Percentiles rank a stretch among this genome's conserved stretches.
Conservation (phyloP, 2,888 invertebrate genomes). For the Euplagia quadripunctaria region DNA sequence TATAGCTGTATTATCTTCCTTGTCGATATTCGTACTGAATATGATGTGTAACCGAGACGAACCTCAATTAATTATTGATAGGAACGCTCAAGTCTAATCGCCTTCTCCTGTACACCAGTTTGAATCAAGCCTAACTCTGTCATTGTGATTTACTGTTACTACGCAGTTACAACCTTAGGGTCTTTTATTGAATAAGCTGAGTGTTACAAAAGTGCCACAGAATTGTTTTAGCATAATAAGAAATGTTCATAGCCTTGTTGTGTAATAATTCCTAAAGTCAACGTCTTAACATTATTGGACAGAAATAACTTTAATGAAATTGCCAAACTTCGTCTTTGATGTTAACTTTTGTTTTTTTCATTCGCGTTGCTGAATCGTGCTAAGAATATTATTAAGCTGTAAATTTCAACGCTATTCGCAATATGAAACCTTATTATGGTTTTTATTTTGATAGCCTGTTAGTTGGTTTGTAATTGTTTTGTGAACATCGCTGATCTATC, state of each 20-base stretch:
- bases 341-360: constrained; percentile 37
- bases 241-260: constrained; percentile 37
- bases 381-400: constrained; percentile 20
- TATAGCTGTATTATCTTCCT: too few relatives aligned
- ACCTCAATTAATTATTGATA: not conserved
- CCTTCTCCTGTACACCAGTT: not conserved
- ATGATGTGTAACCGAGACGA: not conserved
- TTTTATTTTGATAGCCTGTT: not conserved
- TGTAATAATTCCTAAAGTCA: constrained; percentile 33
- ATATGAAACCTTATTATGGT: not conserved
- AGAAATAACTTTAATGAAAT: constrained; percentile 39
- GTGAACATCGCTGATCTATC: too few relatives aligned
- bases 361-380: constrained; percentile 15
- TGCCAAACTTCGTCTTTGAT: constrained; percentile 39
- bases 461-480: too few relatives aligned
- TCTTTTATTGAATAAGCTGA: constrained; percentile 10
- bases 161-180: constrained; percentile 5
- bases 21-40: not conserved
- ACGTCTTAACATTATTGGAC: constrained; percentile 22
- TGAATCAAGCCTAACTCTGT: not conserved
- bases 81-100: not conserved
- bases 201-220: constrained; percentile 16
- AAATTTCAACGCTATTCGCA: not conserved
- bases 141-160: not conserved
- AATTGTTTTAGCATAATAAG: constrained; percentile 30